These are phyloP conservation scores for Drosophila ohnishii DNA, from an alignment of 1,140 invertebrate genomes.

Conservation along the genomic window DNA sequence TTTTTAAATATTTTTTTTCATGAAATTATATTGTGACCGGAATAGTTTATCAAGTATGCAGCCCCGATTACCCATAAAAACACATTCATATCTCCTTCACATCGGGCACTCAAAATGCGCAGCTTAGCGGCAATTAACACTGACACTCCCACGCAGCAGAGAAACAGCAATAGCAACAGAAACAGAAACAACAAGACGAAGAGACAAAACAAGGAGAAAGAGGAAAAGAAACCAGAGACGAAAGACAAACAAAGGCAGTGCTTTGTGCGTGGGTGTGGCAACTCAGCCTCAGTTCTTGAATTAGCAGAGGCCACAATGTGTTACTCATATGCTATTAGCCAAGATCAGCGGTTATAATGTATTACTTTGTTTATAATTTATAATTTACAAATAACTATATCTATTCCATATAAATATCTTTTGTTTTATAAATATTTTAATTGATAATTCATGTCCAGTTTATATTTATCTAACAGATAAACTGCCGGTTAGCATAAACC, in stretches of 20 bases:
- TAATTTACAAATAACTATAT: background rate
- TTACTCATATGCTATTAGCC: conserved; percentile 43
- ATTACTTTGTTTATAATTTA: background rate
- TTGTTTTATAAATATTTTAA: background rate
- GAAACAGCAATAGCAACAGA: conserved; percentile 27
- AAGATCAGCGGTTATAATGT: conserved; percentile 7
- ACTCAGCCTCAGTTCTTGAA: conserved; percentile 53
- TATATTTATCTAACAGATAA: background rate
- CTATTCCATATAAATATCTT: too few species aligned
- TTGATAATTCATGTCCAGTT: background rate
- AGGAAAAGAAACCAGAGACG: conserved; percentile 25
- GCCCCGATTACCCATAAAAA: conserved; percentile 52
- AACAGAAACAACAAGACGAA: conserved; percentile 22
- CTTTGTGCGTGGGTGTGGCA: conserved; percentile 63
- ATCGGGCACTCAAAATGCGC: conserved; percentile 56
- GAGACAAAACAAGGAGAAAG: conserved; percentile 34
- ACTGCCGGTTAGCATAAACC: background rate
- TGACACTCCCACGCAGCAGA: conserved; percentile 71
- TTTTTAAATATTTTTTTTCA: background rate
- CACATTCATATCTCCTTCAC: conserved; percentile 40
- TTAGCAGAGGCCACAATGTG: conserved; percentile 46
- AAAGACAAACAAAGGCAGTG: conserved; percentile 60
- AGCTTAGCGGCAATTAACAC: conserved; percentile 75
- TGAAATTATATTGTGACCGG: conserved; percentile 1
- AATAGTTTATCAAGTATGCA: conserved; percentile 44